phyloP scores from a whole-genome alignment of 92 coral and sea anemone genomes.

The Isaurus tuberculatus region DNA sequence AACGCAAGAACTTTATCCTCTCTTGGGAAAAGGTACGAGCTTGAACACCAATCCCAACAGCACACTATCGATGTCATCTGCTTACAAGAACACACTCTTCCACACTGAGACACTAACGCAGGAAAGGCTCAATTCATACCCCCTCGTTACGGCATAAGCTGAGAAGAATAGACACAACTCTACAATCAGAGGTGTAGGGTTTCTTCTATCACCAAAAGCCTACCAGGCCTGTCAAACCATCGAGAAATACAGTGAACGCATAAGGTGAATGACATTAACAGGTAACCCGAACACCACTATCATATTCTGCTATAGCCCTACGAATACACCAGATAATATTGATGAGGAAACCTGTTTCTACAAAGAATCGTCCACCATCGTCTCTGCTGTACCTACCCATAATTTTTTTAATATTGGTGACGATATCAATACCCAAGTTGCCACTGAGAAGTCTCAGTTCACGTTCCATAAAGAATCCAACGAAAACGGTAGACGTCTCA shows the following conservation, averaged over 20 bases:
- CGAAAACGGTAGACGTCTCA: conserved; percentile 6
- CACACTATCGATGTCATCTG: conserved; percentile 24
- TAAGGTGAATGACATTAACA: too few relatives aligned
- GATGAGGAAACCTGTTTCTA: conserved; percentile 46
- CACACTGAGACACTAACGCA: conserved; percentile 24
- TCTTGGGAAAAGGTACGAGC: background rate
- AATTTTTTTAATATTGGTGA: conserved; percentile 48
- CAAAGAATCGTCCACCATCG: conserved; percentile 24
- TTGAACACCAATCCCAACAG: conserved; percentile 3
- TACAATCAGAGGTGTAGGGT: conserved; percentile 39
- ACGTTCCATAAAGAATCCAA: conserved; percentile 10
- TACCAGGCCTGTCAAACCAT: conserved; percentile 30
- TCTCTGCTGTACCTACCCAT: conserved; percentile 32
- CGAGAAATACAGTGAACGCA: conserved; percentile 20
- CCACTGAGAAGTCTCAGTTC: conserved; percentile 3
- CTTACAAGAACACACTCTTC: conserved; percentile 8
- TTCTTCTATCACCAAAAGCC: conserved; percentile 39
- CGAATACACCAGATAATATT: conserved; percentile 32
- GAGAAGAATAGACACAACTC: conserved; percentile 31
- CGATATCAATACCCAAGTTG: conserved; percentile 51
- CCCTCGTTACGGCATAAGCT: conserved; percentile 15
- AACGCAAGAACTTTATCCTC: conserved; percentile 19
- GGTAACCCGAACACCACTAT: conserved; percentile 61
- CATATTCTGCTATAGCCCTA: conserved; percentile 60
- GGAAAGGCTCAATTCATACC: conserved; percentile 2